Base-by-base conservation (phyloP, 1,140 invertebrate genomes). In the Lerema accius region DNA sequence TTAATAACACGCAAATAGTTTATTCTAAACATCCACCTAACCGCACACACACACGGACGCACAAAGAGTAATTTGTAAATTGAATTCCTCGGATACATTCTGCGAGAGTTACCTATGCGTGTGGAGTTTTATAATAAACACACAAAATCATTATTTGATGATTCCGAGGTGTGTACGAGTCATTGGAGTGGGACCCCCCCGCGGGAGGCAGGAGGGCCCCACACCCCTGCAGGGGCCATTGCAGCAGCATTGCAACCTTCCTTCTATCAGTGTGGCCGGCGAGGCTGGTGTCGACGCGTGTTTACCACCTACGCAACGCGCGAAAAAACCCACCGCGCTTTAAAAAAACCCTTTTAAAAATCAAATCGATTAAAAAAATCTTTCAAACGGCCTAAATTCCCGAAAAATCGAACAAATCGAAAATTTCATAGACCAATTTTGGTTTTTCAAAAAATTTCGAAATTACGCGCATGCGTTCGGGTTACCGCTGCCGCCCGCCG, bases 131-230 rank as follows among this genome's bases (percentile, higher is more conserved):
- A 88, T 87, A 81, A 84, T 87, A 86, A 87, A 86, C 85, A 86
- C 77, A 78, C 78, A 82, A 87, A 89, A 90, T 89, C 87, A 90
- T 90, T 90, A 89, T 87, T 89, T 89, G 87, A 90, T 89, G 86
- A 90, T 90, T 89, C 76, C 77, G 78, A 78, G 81, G 85, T 76
- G 77, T 69, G 76, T 75, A 82, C 79, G 86, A 76, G 72, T 79
- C 76, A 81, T 82, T 76, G 83, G 86, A 72, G 76, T 84, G 81
- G 73, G 83, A 55, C 13, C 46, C 69, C 63, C 63, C 26, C 23
- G 4, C 42, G 67, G 82, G 72, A 62, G 67, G 67, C 53, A 49
- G 65, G 75, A 65, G 71, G 67, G 35, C 23, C 87, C 75, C 84
- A 87, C 74, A 71, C 87, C 83, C 73, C 69, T 37, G 63, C 43